Base-by-base conservation (phyloP, 2,113 vertebrate genomes). In the Donacobius atricapilla region DNA sequence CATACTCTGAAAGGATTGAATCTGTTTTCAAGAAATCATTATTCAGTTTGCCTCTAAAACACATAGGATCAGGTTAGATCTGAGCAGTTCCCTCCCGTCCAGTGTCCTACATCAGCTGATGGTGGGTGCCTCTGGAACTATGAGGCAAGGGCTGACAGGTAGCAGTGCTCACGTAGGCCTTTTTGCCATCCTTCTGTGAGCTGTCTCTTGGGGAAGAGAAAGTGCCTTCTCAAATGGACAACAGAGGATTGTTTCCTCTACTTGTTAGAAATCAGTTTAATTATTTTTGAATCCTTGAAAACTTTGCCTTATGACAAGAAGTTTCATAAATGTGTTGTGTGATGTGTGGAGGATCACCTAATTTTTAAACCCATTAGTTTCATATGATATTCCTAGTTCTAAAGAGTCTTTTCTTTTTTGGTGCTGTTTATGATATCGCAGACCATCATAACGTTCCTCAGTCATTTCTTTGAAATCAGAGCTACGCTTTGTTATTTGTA, bases 1-100 rank as follows among this genome's bases (percentile, higher is more conserved):
- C 0, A 0, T 45, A 44, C 12, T 40, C 35, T 83, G 63, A 10
- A 83, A 64, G 40, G 58, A 37, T 30, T 56, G n/a, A 0, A 17
- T 56, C 45, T 27, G n/a, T 77, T 73, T 81, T 2, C 35, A 51
- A 66, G 16, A 28, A 51, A 6, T 44, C 3, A 0, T 48, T 15
- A 12, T 57, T 73, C 58, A 64, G 31, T 83, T 91, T 87, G 45
- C 64, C 50, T 30, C 13, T 64, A 27, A 77, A 87, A 42, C 14
- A 22, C 5, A 15, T 22, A 24, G 17, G 16, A 39, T 78, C n/a
- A 51, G 31, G 33, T 87, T 66, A 51, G 48, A 22, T 80, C 35
- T 65, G 45, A 78, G 42, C 42, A 51, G 27, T 65, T 84, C 23
- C 7, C 19, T 44, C 15, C 42, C 81, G 30, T 45, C 16, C 20